Evolutionary conservation across 2,888 invertebrate species (phyloP).

Genomic region (Camptogramma bilineatum): DNA sequence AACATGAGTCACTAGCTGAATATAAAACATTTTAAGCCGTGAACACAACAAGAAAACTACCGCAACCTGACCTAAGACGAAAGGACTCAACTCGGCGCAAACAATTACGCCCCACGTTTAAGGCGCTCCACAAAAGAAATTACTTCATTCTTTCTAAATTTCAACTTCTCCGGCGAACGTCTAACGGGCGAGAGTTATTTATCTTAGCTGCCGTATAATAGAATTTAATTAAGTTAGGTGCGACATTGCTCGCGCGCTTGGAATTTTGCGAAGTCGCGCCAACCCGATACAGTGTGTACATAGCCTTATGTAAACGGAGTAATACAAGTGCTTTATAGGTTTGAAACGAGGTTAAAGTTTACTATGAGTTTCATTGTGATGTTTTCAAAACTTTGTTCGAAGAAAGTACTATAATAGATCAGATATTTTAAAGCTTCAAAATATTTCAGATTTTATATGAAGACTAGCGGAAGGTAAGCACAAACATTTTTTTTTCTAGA

Average conservation of each 20-base stretch:
- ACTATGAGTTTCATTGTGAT: background rate
- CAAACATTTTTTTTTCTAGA: no score
- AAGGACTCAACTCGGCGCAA: constrained; percentile 44
- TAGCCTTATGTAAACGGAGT: constrained; percentile 41
- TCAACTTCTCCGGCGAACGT: constrained; percentile 56
- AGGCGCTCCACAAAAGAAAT: constrained; percentile 68
- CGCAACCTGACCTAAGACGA: constrained; percentile 29
- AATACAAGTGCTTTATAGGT: constrained; percentile 16
- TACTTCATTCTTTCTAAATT: constrained; percentile 79
- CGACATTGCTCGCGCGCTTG: constrained; percentile 75
- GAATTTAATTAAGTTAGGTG: constrained; percentile 84
- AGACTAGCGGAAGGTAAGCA: no score
- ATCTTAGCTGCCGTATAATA: constrained; percentile 79
- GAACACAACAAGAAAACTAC: constrained; percentile 23
- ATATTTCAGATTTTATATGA: no score
- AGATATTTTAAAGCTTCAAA: no score
- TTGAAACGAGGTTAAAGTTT: constrained; percentile 8
- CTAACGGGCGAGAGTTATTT: constrained; percentile 77
- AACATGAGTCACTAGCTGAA: background rate
- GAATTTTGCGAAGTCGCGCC: constrained; percentile 68
- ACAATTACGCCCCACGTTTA: constrained; percentile 57
- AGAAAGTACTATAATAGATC: no score
- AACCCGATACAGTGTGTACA: constrained; percentile 54
- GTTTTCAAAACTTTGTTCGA: background rate
- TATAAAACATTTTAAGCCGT: constrained; percentile 4